Base-by-base conservation (phyloP, 2,888 invertebrate species). In the Frankliniella fusca region DNA sequence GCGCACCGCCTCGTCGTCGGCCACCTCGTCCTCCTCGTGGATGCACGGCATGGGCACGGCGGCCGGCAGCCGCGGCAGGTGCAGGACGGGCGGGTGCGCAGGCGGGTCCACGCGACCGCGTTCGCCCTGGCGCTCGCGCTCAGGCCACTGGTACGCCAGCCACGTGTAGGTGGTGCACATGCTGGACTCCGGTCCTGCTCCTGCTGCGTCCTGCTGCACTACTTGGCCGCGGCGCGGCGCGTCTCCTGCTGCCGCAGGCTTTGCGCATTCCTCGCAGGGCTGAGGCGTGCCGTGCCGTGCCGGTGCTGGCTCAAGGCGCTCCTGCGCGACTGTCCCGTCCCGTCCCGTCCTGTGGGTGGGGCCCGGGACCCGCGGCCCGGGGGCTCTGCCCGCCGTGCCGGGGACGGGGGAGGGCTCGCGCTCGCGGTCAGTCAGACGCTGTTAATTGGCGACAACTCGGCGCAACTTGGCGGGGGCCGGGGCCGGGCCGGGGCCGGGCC, bases 131-230 rank as follows among this genome's bases (percentile, higher is more conserved):
- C 70, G 70, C 38, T 38, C 38, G 12, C 70, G 70, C 23, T 76
- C 70, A 76, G 70, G 70, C 70, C 70, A 61, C n/a, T 61, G 61
- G 70, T 76, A 76, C 23, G 70, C 70, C 70, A 76, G 70, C 70
- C 70, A 76, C 27, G 70, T 76, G 70, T 76, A 76, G 1, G 70
- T 76, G 70, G 70, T 76, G 70, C 70, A 76, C 70, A 76, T 76
- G 70, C 23, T 23, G 23, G 27, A 18, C 54, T 12, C 54, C 18
- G 54, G 15, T 54, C 15, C 20, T 18, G 61, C 15, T 18, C 18
- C 61, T 7, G 61, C 61, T 20, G 61, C 20, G 61, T 20, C 54
- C n/a, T 38, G 38, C 38, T 38, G 38, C 38, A 38, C 38, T 38
- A 38, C 38, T 38, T 38, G 38, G 38, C 38, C 38, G 38, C 38